Base-by-base conservation (phyloP, 2,797 vertebrate genomes). In the Tenualosa thibaudeaui region DNA sequence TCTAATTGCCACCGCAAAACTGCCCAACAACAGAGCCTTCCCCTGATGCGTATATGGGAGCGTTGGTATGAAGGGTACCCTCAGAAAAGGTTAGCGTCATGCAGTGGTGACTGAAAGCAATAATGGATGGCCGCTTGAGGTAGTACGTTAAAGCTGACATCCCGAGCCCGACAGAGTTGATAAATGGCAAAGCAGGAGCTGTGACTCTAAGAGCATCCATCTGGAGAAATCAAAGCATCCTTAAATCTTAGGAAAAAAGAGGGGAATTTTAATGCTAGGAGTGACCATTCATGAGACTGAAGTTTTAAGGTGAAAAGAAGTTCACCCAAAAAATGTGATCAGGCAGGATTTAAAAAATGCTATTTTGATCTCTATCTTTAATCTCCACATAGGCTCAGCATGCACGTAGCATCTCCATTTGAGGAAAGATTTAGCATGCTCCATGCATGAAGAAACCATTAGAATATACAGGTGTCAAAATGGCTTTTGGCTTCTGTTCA, bases 1-100 rank as follows among this genome's bases (percentile, higher is more conserved):
- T 62, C 10, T 19, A 65, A 78, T 78, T 78, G 71, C 37, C 17
- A 17, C 7, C 40, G 22, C 71, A 78, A 78, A 78, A 46, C 71
- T 78, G 71, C 71, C 71, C 71, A 78, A 78, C 71, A 78, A 78
- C 71, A 78, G 17, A 37, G 17, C 71, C 68, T 17, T 37, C 15
- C 37, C 37, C 37, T 40, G 68, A 37, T 4, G 37, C 71, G 15
- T 46, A 46, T 78, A 19, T 22, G 37, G 13, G 68, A 19, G 71
- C 31, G 15, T n/a, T 78, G 71, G 71, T 43, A 78, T 40, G 26
- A 71, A 71, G 65, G 65, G 40, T 78, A 46, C 40, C 71, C 71
- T 46, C 15, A 0, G 2, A 19, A 78, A 43, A 78, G 40, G 37
- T 78, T 78, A 43, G 71, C 71, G 71, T 78, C 71, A 78, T 78